phyloP scores from a whole-genome alignment of 2,113 vertebrate genomes.

The Myiopsitta monachus region DNA sequence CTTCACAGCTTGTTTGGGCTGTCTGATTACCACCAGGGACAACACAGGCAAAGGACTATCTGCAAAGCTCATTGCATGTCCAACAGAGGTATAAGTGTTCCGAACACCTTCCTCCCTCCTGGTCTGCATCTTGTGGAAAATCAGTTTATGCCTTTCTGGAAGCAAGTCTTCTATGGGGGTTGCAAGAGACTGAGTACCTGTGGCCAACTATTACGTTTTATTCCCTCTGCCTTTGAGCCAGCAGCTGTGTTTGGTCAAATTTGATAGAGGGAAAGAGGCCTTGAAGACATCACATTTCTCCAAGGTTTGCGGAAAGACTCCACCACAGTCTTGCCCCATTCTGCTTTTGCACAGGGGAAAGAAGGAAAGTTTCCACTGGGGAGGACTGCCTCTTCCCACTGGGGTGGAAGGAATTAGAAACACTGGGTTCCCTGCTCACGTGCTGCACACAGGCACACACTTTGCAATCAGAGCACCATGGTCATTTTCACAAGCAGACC shows the following conservation, averaged over 20 bases:
- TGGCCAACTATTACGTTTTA: neutral
- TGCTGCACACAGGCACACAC: neutral
- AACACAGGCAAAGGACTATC: neutral
- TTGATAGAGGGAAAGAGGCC: neutral
- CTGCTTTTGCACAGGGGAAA: neutral
- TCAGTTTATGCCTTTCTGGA: neutral
- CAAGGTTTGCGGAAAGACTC: neutral
- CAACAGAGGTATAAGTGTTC: neutral
- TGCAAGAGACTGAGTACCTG: neutral
- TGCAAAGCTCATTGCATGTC: neutral
- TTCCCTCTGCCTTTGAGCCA: neutral
- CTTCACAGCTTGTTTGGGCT: neutral
- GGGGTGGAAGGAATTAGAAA: neutral
- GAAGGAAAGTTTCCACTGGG: neutral
- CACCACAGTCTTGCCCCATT: neutral
- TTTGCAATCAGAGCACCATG: neutral
- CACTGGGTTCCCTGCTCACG: rapidly evolving
- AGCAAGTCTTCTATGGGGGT: neutral
- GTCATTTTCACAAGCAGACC: neutral
- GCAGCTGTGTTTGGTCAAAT: neutral
- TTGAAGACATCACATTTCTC: neutral
- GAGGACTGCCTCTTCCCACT: neutral
- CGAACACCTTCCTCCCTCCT: neutral
- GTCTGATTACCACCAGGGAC: neutral
- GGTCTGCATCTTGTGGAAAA: neutral